Base-by-base conservation (phyloP, 2,797 vertebrate genomes). In the Cuculus canorus region DNA sequence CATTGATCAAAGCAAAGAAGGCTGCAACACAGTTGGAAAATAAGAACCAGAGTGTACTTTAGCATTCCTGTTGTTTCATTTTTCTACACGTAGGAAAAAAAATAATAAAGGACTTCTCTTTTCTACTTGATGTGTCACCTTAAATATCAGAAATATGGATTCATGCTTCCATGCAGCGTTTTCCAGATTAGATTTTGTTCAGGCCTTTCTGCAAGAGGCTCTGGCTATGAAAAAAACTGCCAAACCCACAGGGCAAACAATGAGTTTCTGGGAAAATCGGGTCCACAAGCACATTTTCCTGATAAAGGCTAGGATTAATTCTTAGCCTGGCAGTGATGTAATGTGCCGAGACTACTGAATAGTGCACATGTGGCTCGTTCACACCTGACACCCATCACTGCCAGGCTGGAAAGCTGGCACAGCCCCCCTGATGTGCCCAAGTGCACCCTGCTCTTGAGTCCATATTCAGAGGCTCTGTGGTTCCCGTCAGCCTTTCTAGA, bases 261-360 rank as follows among this genome's bases (percentile, higher is more conserved):
- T 17, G 47, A 73, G 28, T 17, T 15, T 41, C 45, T 35, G 68
- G 53, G 63, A 64, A 45, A 45, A 71, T 27, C 0, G 0, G 45
- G 45, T 27, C 61, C 28, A 17, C 13, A 13, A 33, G 57, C 27
- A 50, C 17, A 9, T 54, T 78, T 76, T 30, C 33, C 53, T 71
- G 66, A 13, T 14, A 33, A 85, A 60, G 53, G 24, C 9, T 35
- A 72, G 43, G 71, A n/a, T 56, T 9, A 28, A 13, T 39, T 64
- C 45, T 70, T 41, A 73, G 32, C 5, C 80, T 48, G 43, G 41
- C 52, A 56, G 35, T 2, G 45, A 43, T 23, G 63, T 30, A 45
- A 17, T 0, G 0, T n/a, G n/a, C 41, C 1, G 2, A 5, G 66
- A 15, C n/a, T 61, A 41, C 3, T 0, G 1, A 61, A 37, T 0